These are phyloP conservation scores for Lagorchestes hirsutus DNA, from an alignment of 2,797 vertebrate genomes.

Conservation along the genomic window DNA sequence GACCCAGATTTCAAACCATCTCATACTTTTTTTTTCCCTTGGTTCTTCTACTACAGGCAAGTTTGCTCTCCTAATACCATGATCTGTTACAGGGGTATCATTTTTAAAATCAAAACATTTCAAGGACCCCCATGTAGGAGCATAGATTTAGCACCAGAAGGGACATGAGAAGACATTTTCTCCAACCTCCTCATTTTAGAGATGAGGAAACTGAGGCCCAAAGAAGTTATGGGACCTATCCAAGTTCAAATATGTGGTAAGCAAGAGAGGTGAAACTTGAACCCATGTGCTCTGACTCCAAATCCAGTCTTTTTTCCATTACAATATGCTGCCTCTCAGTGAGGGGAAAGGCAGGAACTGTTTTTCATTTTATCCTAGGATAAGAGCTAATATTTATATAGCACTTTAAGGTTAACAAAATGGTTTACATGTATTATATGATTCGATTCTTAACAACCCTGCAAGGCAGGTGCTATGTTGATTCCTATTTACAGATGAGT, in stretches of 20 bases:
- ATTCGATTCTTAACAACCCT: background rate
- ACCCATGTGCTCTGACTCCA: background rate
- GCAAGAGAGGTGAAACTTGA: background rate
- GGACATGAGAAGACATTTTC: background rate
- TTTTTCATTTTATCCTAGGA: background rate
- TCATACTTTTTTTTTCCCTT: background rate
- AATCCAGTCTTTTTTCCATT: background rate
- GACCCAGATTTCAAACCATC: constrained; percentile 4
- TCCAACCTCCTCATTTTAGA: background rate
- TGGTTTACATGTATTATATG: background rate
- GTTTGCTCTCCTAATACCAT: background rate
- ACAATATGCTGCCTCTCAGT: background rate
- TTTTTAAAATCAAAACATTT: background rate
- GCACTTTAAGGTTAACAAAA: background rate
- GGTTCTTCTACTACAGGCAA: background rate
- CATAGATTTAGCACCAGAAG: background rate
- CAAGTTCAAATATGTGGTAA: background rate
- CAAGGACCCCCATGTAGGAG: background rate
- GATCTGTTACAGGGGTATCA: background rate
- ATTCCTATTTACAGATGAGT: background rate
- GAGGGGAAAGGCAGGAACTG: background rate
- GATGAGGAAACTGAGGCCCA: background rate
- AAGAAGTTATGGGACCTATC: background rate
- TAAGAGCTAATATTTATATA: background rate
- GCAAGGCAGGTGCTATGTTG: background rate